Percentiles rank a stretch among this genome's conserved stretches.
Evolutionary conservation across 2,888 invertebrate genomes (phyloP).

Genomic region (Rotaria macrura): DNA sequence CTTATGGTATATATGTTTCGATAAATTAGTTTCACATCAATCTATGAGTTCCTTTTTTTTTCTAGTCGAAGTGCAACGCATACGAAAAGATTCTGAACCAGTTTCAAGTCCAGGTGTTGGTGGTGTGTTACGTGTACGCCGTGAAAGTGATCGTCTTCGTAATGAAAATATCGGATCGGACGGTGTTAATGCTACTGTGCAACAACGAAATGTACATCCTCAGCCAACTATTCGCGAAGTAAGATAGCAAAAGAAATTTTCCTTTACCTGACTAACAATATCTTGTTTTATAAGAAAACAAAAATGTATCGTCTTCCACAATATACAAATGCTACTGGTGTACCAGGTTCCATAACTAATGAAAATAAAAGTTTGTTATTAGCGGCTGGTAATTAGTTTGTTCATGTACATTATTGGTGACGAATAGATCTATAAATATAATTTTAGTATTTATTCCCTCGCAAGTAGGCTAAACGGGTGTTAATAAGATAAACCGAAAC

Average conservation of each 20-base stretch:
- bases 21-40: not conserved
- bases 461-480: not conserved
- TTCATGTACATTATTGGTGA: not conserved
- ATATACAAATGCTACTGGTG: not conserved
- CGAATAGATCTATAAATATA: not conserved
- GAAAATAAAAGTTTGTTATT: not conserved
- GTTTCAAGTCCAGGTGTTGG: not conserved
- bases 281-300: not conserved
- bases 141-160: not conserved
- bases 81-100: conserved; percentile 17
- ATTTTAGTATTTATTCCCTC: not conserved
- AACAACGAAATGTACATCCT: not conserved
- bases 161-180: not conserved
- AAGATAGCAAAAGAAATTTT: not conserved
- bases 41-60: not conserved
- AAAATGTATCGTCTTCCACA: conserved; percentile 14
- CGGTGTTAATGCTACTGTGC: not conserved
- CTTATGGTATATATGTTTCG: not conserved
- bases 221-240: not conserved
- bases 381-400: not conserved
- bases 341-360: not conserved
- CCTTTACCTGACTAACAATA: not conserved
- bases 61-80: conserved; percentile 5
- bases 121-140: not conserved
- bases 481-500: not conserved